A percentile compares a stretch with the other conserved stretches of the same genome.
Evolutionary conservation across 2,113 vertebrate species (phyloP).

Genomic region (Hippopotamus amphibius): DNA sequence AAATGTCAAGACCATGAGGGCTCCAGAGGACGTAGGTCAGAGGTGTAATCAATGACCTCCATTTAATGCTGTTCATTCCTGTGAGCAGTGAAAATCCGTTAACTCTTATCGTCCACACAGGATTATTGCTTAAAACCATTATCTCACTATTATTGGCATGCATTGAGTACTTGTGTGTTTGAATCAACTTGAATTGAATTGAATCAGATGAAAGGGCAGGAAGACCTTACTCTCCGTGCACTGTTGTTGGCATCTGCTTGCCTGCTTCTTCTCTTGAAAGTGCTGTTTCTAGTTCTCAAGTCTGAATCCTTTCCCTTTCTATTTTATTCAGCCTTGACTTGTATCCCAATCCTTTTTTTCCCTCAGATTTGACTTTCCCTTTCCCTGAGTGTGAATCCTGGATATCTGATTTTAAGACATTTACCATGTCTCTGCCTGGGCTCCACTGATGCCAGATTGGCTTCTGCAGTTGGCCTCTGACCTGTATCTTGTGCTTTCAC

Average conservation of each 20-base stretch:
- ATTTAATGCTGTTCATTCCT: background rate
- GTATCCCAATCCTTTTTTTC: background rate
- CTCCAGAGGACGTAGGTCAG: background rate
- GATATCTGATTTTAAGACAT: background rate
- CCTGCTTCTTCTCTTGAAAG: background rate
- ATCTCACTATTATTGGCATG: background rate
- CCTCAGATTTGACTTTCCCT: conserved; percentile 10
- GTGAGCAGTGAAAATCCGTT: background rate
- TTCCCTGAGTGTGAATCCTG: background rate
- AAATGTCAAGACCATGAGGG: background rate
- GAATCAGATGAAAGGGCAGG: conserved; percentile 24
- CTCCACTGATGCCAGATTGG: background rate
- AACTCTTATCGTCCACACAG: background rate
- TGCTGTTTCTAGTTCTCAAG: background rate
- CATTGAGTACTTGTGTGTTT: background rate
- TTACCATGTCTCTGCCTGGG: background rate
- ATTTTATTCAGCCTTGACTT: background rate
- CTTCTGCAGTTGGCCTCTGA: background rate
- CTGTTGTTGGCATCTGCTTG: background rate
- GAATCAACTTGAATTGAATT: conserved; percentile 21
- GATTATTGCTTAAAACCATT: background rate
- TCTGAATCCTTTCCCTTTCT: background rate
- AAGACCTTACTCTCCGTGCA: background rate
- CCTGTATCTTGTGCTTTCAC: background rate
- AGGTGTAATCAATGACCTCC: background rate